Evolutionary conservation across 2,113 vertebrate species (phyloP).

Genomic region (Apus apus): DNA sequence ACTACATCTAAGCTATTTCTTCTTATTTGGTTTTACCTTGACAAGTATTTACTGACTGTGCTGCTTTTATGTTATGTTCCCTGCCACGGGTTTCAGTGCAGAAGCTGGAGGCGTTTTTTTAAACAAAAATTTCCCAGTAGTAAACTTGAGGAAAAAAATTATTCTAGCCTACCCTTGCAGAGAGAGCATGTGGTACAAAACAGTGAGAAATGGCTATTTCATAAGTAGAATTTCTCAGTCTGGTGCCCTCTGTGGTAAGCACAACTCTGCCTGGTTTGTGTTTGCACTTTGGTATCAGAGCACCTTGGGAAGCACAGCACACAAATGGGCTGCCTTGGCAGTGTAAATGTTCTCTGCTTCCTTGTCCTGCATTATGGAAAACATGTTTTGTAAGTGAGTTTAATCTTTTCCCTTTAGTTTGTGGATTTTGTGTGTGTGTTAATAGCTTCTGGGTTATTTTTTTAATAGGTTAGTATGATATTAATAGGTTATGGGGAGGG

Average conservation of each 20-base stretch:
- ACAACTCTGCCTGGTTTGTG: not conserved
- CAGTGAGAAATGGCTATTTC: not conserved
- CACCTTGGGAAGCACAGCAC: not conserved
- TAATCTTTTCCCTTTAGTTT: not conserved
- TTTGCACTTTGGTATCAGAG: not conserved
- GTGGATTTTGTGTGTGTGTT: not conserved
- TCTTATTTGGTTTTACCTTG: constrained; percentile 8
- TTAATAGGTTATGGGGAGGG: not conserved
- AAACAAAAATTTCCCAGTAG: not conserved
- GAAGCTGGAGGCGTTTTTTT: not conserved
- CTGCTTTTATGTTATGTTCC: constrained; percentile 22
- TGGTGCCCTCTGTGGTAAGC: not conserved
- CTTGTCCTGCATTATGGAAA: not conserved
- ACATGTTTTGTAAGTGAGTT: not conserved
- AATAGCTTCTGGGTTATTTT: not conserved
- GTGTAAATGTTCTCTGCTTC: not conserved
- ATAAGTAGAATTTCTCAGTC: not conserved
- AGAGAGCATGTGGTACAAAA: not conserved
- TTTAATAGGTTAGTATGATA: not conserved
- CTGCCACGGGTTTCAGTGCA: not conserved
- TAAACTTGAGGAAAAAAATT: not conserved
- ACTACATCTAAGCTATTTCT: not conserved
- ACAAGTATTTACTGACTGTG: not conserved
- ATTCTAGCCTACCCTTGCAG: not conserved
- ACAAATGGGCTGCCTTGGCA: not conserved